phyloP scores from a whole-genome alignment of 92 coral and sea anemone genomes.

The Phenganax marumi region DNA sequence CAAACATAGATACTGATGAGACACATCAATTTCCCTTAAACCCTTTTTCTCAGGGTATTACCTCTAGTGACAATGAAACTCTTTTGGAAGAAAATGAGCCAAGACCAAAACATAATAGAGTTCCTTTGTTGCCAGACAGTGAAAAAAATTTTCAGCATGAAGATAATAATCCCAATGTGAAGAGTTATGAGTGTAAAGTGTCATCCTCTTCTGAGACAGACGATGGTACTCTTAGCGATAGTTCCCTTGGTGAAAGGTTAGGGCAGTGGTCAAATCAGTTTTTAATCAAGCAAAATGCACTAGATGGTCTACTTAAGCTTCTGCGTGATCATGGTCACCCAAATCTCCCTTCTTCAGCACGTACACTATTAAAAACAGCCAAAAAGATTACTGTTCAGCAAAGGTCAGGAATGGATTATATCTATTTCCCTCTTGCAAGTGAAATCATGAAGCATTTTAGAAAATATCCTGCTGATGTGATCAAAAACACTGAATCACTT shows the following conservation, averaged over 20 bases:
- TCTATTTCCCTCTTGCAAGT: too few relatives aligned
- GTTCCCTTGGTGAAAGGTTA: neutral
- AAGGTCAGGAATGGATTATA: too few relatives aligned
- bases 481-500: too few relatives aligned
- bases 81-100: too few relatives aligned
- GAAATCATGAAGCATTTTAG: too few relatives aligned
- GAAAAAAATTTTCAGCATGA: too few relatives aligned
- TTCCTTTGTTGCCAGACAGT: too few relatives aligned
- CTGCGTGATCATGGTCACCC: neutral
- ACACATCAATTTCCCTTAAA: neutral
- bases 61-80: too few relatives aligned
- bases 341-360: neutral
- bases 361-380: too few relatives aligned
- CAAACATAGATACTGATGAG: neutral
- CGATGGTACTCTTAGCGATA: neutral
- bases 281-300: neutral
- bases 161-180: neutral
- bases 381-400: too few relatives aligned
- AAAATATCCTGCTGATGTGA: too few relatives aligned
- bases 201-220: neutral
- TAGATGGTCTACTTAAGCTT: slow-evolving; percentile 5
- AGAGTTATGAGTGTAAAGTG: neutral
- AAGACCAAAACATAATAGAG: too few relatives aligned
- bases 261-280: neutral
- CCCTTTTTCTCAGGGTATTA: neutral